These are phyloP conservation scores for Chromobotia macracanthus DNA, from an alignment of 2,797 vertebrate genomes.

Conservation along the genomic window DNA sequence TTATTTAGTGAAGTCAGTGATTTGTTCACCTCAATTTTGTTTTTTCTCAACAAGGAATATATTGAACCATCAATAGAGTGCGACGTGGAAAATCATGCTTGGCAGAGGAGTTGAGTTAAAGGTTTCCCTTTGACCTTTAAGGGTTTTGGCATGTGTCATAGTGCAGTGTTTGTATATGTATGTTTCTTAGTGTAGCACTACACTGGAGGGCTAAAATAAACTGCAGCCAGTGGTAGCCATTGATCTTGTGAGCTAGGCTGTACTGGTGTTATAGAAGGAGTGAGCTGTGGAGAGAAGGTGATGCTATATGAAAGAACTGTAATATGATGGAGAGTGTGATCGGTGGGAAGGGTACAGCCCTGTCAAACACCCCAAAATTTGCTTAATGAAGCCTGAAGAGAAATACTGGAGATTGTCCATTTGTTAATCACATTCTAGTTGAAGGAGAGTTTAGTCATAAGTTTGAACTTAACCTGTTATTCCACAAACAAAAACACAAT, in stretches of 20 bases:
- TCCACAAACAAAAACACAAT: conserved; percentile 35
- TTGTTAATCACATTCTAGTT: conserved; percentile 22
- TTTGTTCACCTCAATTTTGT: conserved; percentile 18
- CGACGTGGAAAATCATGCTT: background rate
- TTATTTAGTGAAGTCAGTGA: conserved; percentile 79
- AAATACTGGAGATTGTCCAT: conserved; percentile 17
- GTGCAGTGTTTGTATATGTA: conserved; percentile 55
- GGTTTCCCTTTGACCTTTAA: conserved; percentile 71
- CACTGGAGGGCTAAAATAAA: conserved; percentile 21
- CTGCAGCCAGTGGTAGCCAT: conserved; percentile 7
- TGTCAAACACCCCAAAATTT: background rate
- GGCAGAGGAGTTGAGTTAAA: conserved; percentile 54
- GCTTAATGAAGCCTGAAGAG: background rate
- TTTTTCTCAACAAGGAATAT: background rate
- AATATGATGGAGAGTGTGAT: conserved; percentile 21
- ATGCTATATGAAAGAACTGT: background rate
- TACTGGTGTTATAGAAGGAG: background rate
- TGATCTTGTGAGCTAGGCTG: conserved; percentile 1
- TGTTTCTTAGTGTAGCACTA: conserved; percentile 5
- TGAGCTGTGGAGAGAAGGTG: background rate
- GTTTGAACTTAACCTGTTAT: conserved; percentile 14
- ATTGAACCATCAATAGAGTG: background rate
- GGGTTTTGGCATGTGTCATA: conserved; percentile 29
- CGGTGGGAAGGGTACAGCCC: conserved; percentile 38
- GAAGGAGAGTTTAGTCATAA: conserved; percentile 12